These are phyloP conservation scores for Drosophila anceps DNA, from an alignment of 2,888 invertebrate genomes.

Conservation along the genomic window DNA sequence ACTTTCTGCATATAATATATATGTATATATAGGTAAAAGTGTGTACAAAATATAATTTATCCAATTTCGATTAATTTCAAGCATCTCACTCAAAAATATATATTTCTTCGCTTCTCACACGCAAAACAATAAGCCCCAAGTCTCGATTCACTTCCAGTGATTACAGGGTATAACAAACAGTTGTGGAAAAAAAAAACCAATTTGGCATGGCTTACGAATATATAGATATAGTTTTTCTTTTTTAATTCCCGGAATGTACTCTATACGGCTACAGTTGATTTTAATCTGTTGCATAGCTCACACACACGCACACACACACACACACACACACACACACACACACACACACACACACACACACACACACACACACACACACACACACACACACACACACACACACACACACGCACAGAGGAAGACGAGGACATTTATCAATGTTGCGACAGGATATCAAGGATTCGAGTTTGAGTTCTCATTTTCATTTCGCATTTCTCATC, in stretches of 20 bases:
- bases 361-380: not conserved
- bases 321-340: slow-evolving; percentile 18
- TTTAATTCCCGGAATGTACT: slow-evolving; percentile 10
- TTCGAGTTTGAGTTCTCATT: slow-evolving; percentile 32
- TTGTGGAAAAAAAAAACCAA: slow-evolving; percentile 30
- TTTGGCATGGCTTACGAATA: slow-evolving; percentile 9
- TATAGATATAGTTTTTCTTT: slow-evolving; percentile 2
- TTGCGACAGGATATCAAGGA: slow-evolving; percentile 50
- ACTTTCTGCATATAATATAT: too few species aligned
- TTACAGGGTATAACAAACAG: slow-evolving; percentile 2
- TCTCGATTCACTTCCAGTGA: too few species aligned
- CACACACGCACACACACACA: slow-evolving; percentile 3
- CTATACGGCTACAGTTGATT: slow-evolving; percentile 17
- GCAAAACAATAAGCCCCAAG: too few species aligned
- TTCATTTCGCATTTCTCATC: slow-evolving; percentile 33
- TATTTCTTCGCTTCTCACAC: too few species aligned
- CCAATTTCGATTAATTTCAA: too few species aligned
- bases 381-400: slow-evolving; percentile 1
- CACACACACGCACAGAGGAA: slow-evolving; percentile 16
- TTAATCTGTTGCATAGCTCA: slow-evolving; percentile 46
- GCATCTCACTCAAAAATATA: too few species aligned
- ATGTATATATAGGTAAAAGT: too few species aligned
- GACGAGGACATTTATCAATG: slow-evolving; percentile 66
- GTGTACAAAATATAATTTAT: too few species aligned
- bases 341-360: slow-evolving; percentile 25